These are phyloP conservation scores for Chromoteleia sp. DNA, from an alignment of 2,888 invertebrate species.

Conservation along the genomic window DNA sequence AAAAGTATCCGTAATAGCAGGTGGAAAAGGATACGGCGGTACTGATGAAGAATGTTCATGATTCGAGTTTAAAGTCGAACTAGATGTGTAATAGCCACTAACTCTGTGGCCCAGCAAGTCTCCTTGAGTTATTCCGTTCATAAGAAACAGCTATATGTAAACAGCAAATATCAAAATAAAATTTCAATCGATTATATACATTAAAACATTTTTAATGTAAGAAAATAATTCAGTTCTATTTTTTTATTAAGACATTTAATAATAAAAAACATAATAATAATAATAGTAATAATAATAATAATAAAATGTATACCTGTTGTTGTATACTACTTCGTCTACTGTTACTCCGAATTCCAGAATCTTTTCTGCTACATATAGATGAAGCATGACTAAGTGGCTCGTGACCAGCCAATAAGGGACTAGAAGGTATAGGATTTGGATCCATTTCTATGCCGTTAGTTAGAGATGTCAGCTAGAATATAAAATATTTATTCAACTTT, in stretches of 20 bases:
- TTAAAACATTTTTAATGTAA: neutral
- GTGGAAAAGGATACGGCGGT: slow-evolving; percentile 85
- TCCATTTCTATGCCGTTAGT: slow-evolving; percentile 81
- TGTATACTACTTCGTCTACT: slow-evolving; percentile 94
- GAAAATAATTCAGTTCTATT: too few relatives aligned
- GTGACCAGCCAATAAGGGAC: slow-evolving; percentile 81
- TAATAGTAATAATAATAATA: too few relatives aligned
- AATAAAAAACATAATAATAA: slow-evolving; percentile 21
- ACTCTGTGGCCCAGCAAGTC: slow-evolving; percentile 92
- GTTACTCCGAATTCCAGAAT: slow-evolving; percentile 94
- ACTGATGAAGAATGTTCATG: slow-evolving; percentile 83
- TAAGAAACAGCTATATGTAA: slow-evolving; percentile 86
- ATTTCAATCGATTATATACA: too few relatives aligned
- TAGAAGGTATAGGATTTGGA: slow-evolving; percentile 82
- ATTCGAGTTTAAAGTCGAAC: slow-evolving; percentile 87
- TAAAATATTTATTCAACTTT: neutral
- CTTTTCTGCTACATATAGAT: slow-evolving; percentile 93
- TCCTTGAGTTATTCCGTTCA: slow-evolving; percentile 87
- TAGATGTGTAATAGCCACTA: slow-evolving; percentile 95
- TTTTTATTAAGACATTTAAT: too few relatives aligned
- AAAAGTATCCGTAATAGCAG: slow-evolving; percentile 87
- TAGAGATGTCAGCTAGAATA: neutral
- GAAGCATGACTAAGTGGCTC: slow-evolving; percentile 91
- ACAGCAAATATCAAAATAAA: too few relatives aligned
- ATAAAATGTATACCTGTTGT: slow-evolving; percentile 88